Evolutionary conservation across 1,140 invertebrate species (phyloP), one percentile per base, ranked within the genome.

Genomic region (Euglossa dilemma): DNA sequence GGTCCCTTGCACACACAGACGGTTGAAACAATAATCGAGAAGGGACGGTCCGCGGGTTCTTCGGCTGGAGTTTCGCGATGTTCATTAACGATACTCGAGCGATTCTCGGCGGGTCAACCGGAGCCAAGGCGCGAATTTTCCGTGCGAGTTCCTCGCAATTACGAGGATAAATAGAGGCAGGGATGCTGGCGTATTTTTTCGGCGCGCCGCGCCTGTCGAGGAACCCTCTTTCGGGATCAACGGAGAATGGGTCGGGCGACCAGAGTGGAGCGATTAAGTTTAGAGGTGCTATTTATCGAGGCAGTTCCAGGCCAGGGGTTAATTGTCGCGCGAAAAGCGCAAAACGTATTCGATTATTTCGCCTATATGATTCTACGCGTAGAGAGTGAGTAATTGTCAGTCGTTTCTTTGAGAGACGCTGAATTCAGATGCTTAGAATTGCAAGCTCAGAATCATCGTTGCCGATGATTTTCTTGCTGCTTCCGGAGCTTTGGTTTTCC

Each of bases 401-500:
- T 2, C 36, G 36, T 36, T 36, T 36, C 36, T 1, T 36, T n/a
- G n/a, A n/a, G n/a, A n/a, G n/a, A n/a, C n/a, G n/a, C n/a, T n/a
- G n/a, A n/a, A n/a, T n/a, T n/a, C n/a, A n/a, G n/a, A n/a, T n/a
- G n/a, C n/a, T n/a, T n/a, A n/a, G n/a, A n/a, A n/a, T n/a, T n/a
- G n/a, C n/a, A n/a, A n/a, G n/a, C n/a, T n/a, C n/a, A n/a, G n/a
- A n/a, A n/a, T n/a, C n/a, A n/a, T n/a, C 95, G 95, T 94, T 67
- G 95, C 94, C 82, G 97, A 95, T 71, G 96, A 97, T 92, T 95
- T 95, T 84, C 96, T 95, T 0, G 97, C 96, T 71, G 95, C 95
- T 87, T 96, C 95, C 36, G 97, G 91, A 0, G 96, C 96, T 89
- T 96, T 96, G 77, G 96, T 96, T 89, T 97, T 97, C 82, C 96